Evolutionary conservation across 2,113 vertebrate species (phyloP).

Genomic region (Hyaena hyaena): DNA sequence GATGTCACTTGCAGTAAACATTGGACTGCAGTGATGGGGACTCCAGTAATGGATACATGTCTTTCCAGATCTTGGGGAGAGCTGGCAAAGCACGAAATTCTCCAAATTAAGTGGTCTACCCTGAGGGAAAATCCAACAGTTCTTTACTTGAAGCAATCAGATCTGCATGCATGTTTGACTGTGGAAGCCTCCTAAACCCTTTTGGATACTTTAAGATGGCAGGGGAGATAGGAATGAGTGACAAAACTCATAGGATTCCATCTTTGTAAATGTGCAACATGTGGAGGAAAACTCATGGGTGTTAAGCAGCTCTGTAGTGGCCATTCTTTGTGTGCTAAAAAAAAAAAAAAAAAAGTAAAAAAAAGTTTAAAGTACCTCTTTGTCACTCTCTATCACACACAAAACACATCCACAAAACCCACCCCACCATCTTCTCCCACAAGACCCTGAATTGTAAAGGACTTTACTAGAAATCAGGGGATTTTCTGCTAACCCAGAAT

Average conservation of each 20-base stretch:
- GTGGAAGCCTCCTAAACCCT: neutral
- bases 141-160: neutral
- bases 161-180: neutral
- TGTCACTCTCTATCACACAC: neutral
- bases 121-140: neutral
- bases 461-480: neutral
- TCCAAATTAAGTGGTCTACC: neutral
- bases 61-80: neutral
- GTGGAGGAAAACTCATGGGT: neutral
- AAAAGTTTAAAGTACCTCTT: neutral
- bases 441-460: neutral
- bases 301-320: neutral
- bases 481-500: conserved; percentile 22
- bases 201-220: neutral
- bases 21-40: neutral
- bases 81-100: neutral
- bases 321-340: conserved; percentile 24
- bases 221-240: neutral
- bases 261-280: neutral
- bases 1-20: neutral
- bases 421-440: neutral
- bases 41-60: neutral
- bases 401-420: neutral
- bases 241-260: neutral
- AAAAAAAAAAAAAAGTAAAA: neutral